phyloP scores from a whole-genome alignment of 1,140 invertebrate genomes.

The Frieseomelitta varia region DNA sequence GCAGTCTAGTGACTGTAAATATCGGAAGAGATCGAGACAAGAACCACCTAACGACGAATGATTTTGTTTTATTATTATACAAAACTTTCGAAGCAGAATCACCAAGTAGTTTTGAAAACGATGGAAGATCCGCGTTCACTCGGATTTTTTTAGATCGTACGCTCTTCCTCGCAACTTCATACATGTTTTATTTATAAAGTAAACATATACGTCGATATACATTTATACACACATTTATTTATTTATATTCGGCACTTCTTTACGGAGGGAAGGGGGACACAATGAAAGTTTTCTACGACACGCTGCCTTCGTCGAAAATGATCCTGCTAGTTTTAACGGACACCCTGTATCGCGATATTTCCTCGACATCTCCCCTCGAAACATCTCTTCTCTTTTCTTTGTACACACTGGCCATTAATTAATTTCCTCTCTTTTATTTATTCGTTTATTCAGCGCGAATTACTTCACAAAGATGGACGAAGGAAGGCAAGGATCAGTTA shows the following conservation, averaged over 20 bases:
- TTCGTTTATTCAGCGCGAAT: neutral
- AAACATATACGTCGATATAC: constrained; percentile 55
- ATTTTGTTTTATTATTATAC: too few relatives aligned
- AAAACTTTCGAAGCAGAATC: neutral
- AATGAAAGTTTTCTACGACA: constrained; percentile 33
- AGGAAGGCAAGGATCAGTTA: constrained; percentile 24
- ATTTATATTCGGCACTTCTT: constrained; percentile 41
- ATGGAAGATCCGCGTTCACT: neutral
- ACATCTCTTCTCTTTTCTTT: constrained; percentile 6
- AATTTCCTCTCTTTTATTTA: neutral
- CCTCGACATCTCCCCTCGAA: neutral
- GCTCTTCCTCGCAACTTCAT: neutral
- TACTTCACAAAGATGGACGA: constrained; percentile 58
- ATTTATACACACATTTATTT: constrained; percentile 36
- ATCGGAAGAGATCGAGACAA: neutral
- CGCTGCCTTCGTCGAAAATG: constrained; percentile 64
- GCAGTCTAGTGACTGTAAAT: neutral
- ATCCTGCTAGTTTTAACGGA: constrained; percentile 64
- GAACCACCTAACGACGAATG: neutral
- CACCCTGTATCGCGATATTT: constrained; percentile 58
- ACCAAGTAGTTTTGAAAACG: neutral
- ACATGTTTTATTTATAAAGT: constrained; percentile 54
- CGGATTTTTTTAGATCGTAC: neutral
- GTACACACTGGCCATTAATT: constrained; percentile 37
- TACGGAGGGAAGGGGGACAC: constrained; percentile 7